Percentiles rank a stretch among this genome's conserved stretches.
These are phyloP conservation scores for Trachelipus rathkii DNA, from an alignment of 1,140 invertebrate species.

Conservation along the genomic window DNA sequence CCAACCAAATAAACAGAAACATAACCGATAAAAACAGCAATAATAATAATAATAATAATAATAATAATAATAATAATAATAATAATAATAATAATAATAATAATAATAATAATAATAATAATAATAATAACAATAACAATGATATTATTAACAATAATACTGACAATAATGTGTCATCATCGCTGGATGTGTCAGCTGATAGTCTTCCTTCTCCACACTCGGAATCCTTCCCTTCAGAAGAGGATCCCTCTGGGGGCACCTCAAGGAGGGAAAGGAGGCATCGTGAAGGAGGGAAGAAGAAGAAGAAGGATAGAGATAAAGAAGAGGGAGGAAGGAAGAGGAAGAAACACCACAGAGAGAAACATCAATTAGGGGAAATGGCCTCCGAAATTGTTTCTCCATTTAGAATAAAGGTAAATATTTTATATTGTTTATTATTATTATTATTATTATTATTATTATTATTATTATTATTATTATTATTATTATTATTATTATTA, in stretches of 20 bases:
- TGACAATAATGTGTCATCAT: neutral
- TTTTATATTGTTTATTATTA: neutral
- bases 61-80: too few relatives aligned
- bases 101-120: too few relatives aligned
- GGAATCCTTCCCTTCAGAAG: constrained; percentile 42
- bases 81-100: too few relatives aligned
- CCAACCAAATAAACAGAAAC: too few relatives aligned
- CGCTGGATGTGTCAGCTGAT: constrained; percentile 20
- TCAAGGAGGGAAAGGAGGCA: constrained; percentile 41
- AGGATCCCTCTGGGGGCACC: constrained; percentile 23
- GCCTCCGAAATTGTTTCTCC: constrained; percentile 43
- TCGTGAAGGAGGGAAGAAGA: constrained; percentile 44
- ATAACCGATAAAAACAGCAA: too few relatives aligned
- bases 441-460: too few relatives aligned
- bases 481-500: constrained; percentile 2
- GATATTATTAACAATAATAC: too few relatives aligned
- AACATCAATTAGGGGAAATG: constrained; percentile 37
- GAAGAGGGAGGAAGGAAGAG: constrained; percentile 38
- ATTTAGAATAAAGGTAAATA: constrained; percentile 42
- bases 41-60: too few relatives aligned
- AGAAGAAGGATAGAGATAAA: constrained; percentile 43
- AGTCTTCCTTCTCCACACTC: constrained; percentile 41
- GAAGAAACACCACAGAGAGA: constrained; percentile 42
- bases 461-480: constrained; percentile 12
- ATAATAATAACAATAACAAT: too few relatives aligned